phyloP scores from a whole-genome alignment of 2,888 invertebrate genomes.

The Poecilobothrus nobilitatus region DNA sequence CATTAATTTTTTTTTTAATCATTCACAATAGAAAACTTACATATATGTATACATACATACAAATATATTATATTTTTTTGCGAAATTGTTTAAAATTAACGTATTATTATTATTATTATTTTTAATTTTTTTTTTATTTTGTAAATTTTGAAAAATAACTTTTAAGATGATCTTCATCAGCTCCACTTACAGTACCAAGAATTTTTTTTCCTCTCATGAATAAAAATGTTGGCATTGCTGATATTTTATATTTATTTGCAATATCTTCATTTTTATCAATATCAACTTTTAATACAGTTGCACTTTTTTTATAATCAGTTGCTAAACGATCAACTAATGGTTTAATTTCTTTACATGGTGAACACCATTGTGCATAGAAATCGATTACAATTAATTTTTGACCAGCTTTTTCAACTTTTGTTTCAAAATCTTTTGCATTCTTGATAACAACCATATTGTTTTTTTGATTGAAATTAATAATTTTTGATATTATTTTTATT shows the following conservation, averaged over 20 bases:
- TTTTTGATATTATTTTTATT: too few species aligned
- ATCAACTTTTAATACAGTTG: slow-evolving; percentile 8
- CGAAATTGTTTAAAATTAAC: too few species aligned
- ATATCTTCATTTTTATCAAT: slow-evolving; percentile 10
- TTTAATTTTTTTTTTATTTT: neutral
- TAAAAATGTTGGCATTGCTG: slow-evolving; percentile 8
- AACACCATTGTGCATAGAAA: neutral
- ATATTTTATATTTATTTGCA: slow-evolving; percentile 4
- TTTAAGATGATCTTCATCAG: neutral
- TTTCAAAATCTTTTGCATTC: neutral
- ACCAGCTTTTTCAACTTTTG: neutral
- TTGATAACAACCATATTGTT: neutral
- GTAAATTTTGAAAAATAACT: neutral
- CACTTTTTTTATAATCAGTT: neutral
- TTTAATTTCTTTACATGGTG: neutral
- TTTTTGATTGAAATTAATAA: too few species aligned
- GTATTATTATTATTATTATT: too few species aligned
- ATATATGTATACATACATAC: too few species aligned
- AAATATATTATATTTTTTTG: too few species aligned
- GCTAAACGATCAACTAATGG: neutral
- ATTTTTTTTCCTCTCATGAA: slow-evolving; percentile 3
- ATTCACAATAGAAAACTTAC: too few species aligned
- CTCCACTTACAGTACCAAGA: neutral
- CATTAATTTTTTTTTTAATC: too few species aligned
- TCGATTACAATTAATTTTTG: neutral